Base-by-base conservation (phyloP, 1,140 invertebrate genomes). In the Monomorium pharaonis region DNA sequence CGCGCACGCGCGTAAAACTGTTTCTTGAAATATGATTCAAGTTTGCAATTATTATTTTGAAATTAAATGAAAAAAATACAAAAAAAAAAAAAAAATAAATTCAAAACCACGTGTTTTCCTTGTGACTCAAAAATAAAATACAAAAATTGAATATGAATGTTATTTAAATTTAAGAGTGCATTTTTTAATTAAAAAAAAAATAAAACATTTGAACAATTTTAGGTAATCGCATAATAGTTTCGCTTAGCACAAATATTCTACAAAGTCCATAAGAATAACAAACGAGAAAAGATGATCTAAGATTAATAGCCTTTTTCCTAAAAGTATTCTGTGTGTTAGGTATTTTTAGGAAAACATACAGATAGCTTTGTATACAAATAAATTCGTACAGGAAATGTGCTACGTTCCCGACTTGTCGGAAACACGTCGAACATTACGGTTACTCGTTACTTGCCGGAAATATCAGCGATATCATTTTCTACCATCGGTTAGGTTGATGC, bases 401-500 rank as follows among this genome's bases (percentile, higher is more conserved):
- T 67, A 42, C 33, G 49, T 51, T 24, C 7, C 10, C 33, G 21
- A 49, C 9, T 54, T 80, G 77, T 80, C 62, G 47, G 77, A 80
- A 80, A 54, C 47, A 7, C 21, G 21, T 69, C 49, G 33, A 27
- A 69, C 77, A 54, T 80, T 80, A 67, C 76, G 14, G 44, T 80
- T 33, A n/a, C 18, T n/a, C 58, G 58, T 63, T 74, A 44, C 21
- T 58, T 56, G 24, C 30, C 58, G 60, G 47, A 84, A 84, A 76
- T 63, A 63, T 84, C 70, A 58, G 21, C 49, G 49, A 76, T 47
- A 33, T n/a, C 58, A 37, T 76, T 84, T 76, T 42, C 74, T 37
- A 76, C 44, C 58, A 30, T 84, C 58, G 60, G n/a, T 80, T 56
- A 56, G n/a, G 7, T 80, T 69, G 62, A 69, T 6, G 49, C 16